These are phyloP conservation scores for Abrostola triplasia DNA, from an alignment of 2,888 invertebrate genomes.

Conservation along the genomic window DNA sequence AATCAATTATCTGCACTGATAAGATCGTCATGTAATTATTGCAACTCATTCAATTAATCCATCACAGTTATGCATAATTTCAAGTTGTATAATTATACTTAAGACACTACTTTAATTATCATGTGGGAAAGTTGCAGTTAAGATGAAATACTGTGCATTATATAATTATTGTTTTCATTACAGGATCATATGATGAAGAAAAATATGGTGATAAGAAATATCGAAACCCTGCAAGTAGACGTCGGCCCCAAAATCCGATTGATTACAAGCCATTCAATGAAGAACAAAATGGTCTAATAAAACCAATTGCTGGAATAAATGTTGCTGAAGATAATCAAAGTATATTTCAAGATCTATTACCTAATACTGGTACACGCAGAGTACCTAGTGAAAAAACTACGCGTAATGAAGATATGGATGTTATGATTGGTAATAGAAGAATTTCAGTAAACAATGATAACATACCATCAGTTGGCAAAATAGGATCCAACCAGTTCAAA, in stretches of 20 bases:
- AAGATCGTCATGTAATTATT: background rate
- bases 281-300: slow-evolving; percentile 8
- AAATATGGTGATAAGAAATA: slow-evolving; percentile 78
- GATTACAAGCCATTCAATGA: background rate
- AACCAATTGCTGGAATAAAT: slow-evolving; percentile 31
- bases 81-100: slow-evolving; percentile 5
- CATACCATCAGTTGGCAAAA: background rate
- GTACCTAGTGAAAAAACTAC: background rate
- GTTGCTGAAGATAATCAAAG: slow-evolving; percentile 12
- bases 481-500: background rate
- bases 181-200: slow-evolving; percentile 77
- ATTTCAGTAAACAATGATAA: background rate
- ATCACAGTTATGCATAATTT: slow-evolving; percentile 20
- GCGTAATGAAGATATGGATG: background rate
- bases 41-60: slow-evolving; percentile 22
- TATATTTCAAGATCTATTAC: background rate
- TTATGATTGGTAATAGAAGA: slow-evolving; percentile 9
- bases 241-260: slow-evolving; percentile 10
- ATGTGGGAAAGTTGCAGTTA: slow-evolving; percentile 1
- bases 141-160: background rate
- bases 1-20: background rate
- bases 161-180: slow-evolving; percentile 17
- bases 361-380: background rate
- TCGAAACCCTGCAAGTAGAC: slow-evolving; percentile 46
- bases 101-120: slow-evolving; percentile 6